These are phyloP conservation scores for Drosophila yakuba DNA, from an alignment of 1,140 invertebrate species.

Conservation along the genomic window DNA sequence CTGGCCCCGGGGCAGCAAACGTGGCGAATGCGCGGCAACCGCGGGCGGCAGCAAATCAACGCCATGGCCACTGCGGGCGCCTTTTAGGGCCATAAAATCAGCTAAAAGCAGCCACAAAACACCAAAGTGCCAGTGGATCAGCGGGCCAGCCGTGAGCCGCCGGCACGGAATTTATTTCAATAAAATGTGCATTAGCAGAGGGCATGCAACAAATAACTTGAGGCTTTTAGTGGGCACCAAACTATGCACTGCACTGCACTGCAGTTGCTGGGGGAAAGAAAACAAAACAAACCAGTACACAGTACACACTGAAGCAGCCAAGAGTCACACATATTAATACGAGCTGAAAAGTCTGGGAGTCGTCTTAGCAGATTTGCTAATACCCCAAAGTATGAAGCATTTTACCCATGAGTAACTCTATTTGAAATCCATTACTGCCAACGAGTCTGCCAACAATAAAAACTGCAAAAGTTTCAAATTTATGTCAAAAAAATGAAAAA, in stretches of 20 bases:
- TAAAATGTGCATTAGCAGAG: conserved; percentile 80
- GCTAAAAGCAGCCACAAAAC: conserved; percentile 81
- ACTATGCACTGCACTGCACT: conserved; percentile 45
- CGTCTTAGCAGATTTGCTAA: conserved; percentile 75
- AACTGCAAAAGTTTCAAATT: conserved; percentile 82
- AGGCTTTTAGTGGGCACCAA: conserved; percentile 70
- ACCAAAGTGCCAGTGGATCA: conserved; percentile 69
- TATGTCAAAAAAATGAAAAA: conserved; percentile 65
- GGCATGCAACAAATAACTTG: conserved; percentile 78
- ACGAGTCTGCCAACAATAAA: conserved; percentile 80
- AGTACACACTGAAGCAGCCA: neutral
- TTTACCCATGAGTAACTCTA: conserved; percentile 83
- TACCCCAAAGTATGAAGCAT: conserved; percentile 80
- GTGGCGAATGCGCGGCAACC: conserved; percentile 32
- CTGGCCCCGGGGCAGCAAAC: conserved; percentile 64
- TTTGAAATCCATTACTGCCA: conserved; percentile 82
- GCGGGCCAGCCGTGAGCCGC: conserved; percentile 28
- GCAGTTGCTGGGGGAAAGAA: conserved; percentile 19
- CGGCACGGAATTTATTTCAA: conserved; percentile 81
- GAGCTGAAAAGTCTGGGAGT: conserved; percentile 23
- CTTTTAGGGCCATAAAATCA: conserved; percentile 79
- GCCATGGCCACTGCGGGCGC: conserved; percentile 57
- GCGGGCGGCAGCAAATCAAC: conserved; percentile 72
- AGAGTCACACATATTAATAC: conserved; percentile 60
- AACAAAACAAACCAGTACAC: conserved; percentile 24